phyloP scores from a whole-genome alignment of 1,140 invertebrate genomes.

The Trigoniulus corallinus region DNA sequence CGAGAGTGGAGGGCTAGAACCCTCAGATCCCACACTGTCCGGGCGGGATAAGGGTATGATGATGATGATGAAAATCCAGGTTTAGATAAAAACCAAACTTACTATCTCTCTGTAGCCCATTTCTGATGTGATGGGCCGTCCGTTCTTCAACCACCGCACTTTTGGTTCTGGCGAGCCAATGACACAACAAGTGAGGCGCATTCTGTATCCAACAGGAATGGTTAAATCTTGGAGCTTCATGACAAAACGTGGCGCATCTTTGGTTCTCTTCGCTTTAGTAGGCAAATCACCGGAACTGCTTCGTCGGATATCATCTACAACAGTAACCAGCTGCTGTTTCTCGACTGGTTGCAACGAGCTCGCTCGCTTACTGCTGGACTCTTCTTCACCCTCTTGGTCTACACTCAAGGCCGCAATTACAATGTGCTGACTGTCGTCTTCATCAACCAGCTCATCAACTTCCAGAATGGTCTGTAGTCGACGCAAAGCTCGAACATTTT shows the following conservation, averaged over 20 bases:
- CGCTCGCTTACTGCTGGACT: neutral
- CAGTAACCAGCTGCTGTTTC: neutral
- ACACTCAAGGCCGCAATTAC: neutral
- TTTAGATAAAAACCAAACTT: slow-evolving; percentile 4
- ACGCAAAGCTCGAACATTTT: slow-evolving; percentile 1
- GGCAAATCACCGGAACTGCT: neutral
- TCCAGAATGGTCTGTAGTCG: slow-evolving; percentile 2
- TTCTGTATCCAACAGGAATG: slow-evolving; percentile 46
- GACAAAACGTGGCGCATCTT: slow-evolving; percentile 54
- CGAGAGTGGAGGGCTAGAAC: too few species aligned
- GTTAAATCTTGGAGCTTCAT: slow-evolving; percentile 59
- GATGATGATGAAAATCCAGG: too few species aligned
- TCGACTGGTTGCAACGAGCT: neutral
- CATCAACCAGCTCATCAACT: neutral
- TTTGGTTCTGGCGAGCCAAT: slow-evolving; percentile 60
- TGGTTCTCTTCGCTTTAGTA: neutral
- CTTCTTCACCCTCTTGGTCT: neutral
- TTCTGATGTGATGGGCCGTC: slow-evolving; percentile 25
- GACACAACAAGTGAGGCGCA: slow-evolving; percentile 67
- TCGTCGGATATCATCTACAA: neutral
- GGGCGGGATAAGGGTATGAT: too few species aligned
- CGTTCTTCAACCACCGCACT: slow-evolving; percentile 69
- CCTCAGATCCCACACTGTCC: too few species aligned
- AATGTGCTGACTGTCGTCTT: neutral
- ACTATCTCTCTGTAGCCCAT: slow-evolving; percentile 1